phyloP scores from a whole-genome alignment of 2,888 invertebrate genomes.

The Agrotis ipsilon region DNA sequence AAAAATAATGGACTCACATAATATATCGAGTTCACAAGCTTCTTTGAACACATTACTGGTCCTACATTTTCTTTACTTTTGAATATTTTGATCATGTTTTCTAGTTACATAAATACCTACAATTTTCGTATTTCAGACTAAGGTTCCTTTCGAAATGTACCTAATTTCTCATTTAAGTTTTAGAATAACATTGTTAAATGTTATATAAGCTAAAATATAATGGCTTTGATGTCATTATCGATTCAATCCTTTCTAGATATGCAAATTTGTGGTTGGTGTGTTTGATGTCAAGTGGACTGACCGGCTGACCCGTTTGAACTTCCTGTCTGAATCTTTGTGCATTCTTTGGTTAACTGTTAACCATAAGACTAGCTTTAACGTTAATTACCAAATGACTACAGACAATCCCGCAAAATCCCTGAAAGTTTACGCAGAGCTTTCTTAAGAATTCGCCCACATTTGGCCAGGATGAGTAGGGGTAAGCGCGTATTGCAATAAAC shows the following conservation, averaged over 20 bases:
- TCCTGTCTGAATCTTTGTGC: conserved; percentile 3
- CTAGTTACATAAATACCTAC: too few species aligned
- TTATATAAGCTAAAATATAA: conserved; percentile 15
- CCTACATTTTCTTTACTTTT: too few species aligned
- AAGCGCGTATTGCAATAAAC: too few species aligned
- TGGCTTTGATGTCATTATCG: conserved; percentile 2
- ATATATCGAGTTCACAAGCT: too few species aligned
- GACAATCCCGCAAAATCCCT: not conserved
- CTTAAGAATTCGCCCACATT: too few species aligned
- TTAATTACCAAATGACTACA: too few species aligned
- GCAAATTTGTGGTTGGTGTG: conserved; percentile 11
- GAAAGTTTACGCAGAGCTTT: not conserved
- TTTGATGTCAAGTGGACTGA: not conserved
- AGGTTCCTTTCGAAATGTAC: not conserved
- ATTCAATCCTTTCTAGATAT: conserved; percentile 19
- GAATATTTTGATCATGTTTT: too few species aligned
- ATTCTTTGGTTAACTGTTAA: conserved; percentile 1
- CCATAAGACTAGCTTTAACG: conserved; percentile 1
- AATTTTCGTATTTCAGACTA: too few species aligned
- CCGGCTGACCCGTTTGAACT: conserved; percentile 1
- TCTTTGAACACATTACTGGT: too few species aligned
- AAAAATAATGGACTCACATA: too few species aligned
- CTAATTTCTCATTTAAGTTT: not conserved
- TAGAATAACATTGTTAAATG: not conserved
- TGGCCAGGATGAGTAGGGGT: too few species aligned